These are phyloP conservation scores for Leuciscus waleckii DNA, from an alignment of 2,797 vertebrate genomes.

Conservation along the genomic window DNA sequence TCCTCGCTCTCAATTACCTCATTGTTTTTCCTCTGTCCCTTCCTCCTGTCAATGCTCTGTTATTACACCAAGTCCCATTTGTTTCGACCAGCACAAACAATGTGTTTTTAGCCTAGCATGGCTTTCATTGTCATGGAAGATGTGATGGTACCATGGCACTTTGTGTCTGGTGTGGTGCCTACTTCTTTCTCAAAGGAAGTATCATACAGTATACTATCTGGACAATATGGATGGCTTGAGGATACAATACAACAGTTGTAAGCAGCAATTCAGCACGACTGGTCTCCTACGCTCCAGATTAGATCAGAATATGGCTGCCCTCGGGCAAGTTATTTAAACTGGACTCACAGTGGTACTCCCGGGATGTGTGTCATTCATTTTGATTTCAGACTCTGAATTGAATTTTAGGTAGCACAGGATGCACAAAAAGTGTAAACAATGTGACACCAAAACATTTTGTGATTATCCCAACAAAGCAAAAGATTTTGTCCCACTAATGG, in stretches of 20 bases:
- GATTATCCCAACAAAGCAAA: neutral
- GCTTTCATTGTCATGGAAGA: slow-evolving; percentile 65
- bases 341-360: neutral
- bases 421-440: neutral
- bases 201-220: slow-evolving; percentile 19
- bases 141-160: slow-evolving; percentile 56
- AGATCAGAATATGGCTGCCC: slow-evolving; percentile 27
- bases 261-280: neutral
- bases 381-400: slow-evolving; percentile 4
- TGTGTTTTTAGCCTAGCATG: slow-evolving; percentile 66
- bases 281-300: slow-evolving; percentile 11
- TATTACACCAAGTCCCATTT: slow-evolving; percentile 64
- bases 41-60: slow-evolving; percentile 64
- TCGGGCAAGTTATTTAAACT: slow-evolving; percentile 13
- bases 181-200: slow-evolving; percentile 43
- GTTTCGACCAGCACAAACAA: slow-evolving; percentile 61
- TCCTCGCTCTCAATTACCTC: slow-evolving; percentile 70
- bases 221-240: slow-evolving; percentile 50
- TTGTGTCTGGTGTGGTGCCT: slow-evolving; percentile 50
- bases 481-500: neutral
- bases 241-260: slow-evolving; percentile 31
- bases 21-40: slow-evolving; percentile 68
- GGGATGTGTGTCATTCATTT: neutral
- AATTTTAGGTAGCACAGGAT: neutral
- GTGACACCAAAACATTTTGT: neutral